phyloP scores from a whole-genome alignment of 2,113 vertebrate species.

The Callocephalon fimbriatum region DNA sequence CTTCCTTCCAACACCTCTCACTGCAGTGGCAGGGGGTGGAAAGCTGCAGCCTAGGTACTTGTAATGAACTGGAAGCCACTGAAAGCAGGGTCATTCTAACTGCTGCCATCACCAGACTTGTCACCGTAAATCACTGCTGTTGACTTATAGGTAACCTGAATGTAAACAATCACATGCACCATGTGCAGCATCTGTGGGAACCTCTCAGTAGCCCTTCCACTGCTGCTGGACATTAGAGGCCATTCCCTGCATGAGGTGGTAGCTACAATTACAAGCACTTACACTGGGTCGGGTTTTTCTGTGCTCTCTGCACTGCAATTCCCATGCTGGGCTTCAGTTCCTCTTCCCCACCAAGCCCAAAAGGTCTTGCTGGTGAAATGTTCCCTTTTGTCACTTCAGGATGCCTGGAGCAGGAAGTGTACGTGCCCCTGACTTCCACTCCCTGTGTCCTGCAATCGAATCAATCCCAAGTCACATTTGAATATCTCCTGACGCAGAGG shows the following conservation, averaged over 20 bases:
- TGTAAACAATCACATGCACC: not conserved
- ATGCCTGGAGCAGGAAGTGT: not conserved
- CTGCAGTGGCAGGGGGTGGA: not conserved
- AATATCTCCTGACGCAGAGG: not conserved
- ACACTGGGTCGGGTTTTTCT: not conserved
- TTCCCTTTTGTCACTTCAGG: not conserved
- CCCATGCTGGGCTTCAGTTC: not conserved
- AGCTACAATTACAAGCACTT: not conserved
- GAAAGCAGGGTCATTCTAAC: not conserved
- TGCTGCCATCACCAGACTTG: not conserved
- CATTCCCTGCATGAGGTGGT: not conserved
- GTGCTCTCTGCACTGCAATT: not conserved
- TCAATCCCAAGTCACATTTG: constrained; percentile 20
- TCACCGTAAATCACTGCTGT: not conserved
- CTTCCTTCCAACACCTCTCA: not conserved
- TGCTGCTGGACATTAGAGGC: not conserved
- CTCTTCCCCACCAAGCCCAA: not conserved
- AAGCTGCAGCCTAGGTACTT: not conserved
- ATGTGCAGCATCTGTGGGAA: not conserved
- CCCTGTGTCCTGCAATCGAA: not conserved
- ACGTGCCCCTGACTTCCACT: not conserved
- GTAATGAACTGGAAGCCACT: not conserved
- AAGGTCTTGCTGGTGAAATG: not conserved
- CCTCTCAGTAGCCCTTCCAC: not conserved
- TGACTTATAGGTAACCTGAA: not conserved